Conservation (phyloP, 2,113 vertebrate species). For the Ginglymostoma cirratum region DNA sequence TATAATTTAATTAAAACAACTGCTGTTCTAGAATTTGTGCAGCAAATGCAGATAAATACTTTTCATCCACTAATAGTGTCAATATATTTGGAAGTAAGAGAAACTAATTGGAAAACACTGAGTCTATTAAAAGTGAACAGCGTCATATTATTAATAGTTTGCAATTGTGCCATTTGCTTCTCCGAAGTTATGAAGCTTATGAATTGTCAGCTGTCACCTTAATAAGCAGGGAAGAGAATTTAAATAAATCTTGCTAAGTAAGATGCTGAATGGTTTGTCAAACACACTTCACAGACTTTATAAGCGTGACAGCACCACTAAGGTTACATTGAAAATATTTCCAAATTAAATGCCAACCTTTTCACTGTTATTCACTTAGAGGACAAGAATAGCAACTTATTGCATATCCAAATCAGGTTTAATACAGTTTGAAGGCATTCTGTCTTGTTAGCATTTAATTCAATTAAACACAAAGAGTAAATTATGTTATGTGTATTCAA, state of each 20-base stretch:
- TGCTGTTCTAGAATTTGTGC: neutral
- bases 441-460: neutral
- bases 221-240: slow-evolving; percentile 6
- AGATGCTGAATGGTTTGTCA: neutral
- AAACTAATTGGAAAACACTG: slow-evolving; percentile 1
- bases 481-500: neutral
- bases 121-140: neutral
- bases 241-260: neutral
- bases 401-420: neutral
- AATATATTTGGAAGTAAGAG: neutral
- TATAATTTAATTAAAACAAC: neutral
- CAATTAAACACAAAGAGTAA: neutral
- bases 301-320: neutral
- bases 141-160: neutral
- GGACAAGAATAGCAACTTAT: neutral
- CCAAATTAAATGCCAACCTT: slow-evolving; percentile 27
- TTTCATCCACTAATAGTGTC: neutral
- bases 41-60: neutral
- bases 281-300: neutral
- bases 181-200: neutral
- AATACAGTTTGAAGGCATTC: neutral
- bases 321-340: slow-evolving; percentile 15
- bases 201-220: slow-evolving; percentile 30
- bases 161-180: neutral
- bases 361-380: slow-evolving; percentile 23